phyloP scores from a whole-genome alignment of 2,888 invertebrate species.

The Ormyrus rosae region DNA sequence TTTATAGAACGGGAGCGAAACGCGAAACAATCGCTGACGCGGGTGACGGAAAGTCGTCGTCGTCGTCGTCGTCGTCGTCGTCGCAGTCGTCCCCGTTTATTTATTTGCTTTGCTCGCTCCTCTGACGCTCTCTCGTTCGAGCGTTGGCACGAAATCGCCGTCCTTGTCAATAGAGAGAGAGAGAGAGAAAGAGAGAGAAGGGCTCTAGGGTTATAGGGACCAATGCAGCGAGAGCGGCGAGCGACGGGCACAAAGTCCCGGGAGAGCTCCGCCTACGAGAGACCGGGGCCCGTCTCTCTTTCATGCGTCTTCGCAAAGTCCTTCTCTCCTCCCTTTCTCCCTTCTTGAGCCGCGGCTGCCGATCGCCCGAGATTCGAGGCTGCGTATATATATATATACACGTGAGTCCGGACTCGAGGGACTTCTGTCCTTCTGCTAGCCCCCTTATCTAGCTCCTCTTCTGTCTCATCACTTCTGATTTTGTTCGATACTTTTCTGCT shows the following conservation, averaged over 20 bases:
- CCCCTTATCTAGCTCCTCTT: background rate
- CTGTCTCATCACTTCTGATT: conserved; percentile 3
- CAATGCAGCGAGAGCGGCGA: conserved; percentile 70
- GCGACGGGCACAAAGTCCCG: conserved; percentile 66
- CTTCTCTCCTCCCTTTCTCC: conserved; percentile 14
- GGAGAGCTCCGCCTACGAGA: conserved; percentile 69
- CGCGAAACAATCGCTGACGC: conserved; percentile 71
- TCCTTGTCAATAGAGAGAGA: conserved; percentile 27
- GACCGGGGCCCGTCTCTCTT: background rate
- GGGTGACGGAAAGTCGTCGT: conserved; percentile 69
- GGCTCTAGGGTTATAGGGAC: conserved; percentile 57
- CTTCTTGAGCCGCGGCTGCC: conserved; percentile 14
- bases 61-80: conserved; percentile 34
- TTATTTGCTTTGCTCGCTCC: conserved; percentile 42
- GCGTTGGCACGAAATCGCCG: conserved; percentile 1
- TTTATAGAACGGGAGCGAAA: conserved; percentile 64
- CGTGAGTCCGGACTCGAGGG: conserved; percentile 10
- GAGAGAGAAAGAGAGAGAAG: conserved; percentile 5
- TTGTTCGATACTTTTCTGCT: background rate
- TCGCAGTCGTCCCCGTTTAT: conserved; percentile 23
- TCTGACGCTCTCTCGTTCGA: conserved; percentile 45
- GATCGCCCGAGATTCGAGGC: conserved; percentile 21
- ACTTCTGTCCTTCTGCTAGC: conserved; percentile 6
- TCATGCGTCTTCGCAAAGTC: background rate
- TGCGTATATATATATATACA: background rate